phyloP scores from a whole-genome alignment of 2,797 vertebrate genomes.

The Aselliscus stoliczkanus region DNA sequence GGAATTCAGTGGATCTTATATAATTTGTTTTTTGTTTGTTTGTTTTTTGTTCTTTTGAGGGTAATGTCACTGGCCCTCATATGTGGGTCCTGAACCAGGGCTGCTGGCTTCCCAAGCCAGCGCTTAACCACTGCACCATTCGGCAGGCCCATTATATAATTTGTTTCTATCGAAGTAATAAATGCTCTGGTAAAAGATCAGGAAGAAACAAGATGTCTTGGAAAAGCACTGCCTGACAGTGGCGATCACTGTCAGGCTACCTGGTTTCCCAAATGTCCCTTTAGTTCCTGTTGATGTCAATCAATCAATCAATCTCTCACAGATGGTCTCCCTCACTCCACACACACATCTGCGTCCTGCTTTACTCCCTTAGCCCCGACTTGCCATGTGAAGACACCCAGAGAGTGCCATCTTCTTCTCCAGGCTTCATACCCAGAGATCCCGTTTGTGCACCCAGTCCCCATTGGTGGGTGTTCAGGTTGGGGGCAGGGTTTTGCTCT shows the following conservation, averaged over 20 bases:
- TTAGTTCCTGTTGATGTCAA: background rate
- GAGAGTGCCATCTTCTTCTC: background rate
- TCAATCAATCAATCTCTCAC: rapidly evolving
- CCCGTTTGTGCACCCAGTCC: rapidly evolving
- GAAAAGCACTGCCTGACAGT: background rate
- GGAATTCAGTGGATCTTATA: background rate
- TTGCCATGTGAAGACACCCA: rapidly evolving
- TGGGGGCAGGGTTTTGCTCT: background rate
- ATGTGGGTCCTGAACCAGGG: too few relatives aligned
- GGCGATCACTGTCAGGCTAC: background rate
- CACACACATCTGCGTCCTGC: background rate
- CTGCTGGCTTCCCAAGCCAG: too few relatives aligned
- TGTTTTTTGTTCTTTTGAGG: too few relatives aligned
- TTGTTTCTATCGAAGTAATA: background rate
- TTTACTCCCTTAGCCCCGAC: background rate
- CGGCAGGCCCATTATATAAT: too few relatives aligned
- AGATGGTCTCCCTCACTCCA: background rate
- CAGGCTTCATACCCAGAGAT: background rate
- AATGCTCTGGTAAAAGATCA: background rate
- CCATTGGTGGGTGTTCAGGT: too few relatives aligned
- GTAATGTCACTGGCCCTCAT: too few relatives aligned
- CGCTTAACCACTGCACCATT: too few relatives aligned
- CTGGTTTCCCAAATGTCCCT: background rate
- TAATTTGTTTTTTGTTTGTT: background rate
- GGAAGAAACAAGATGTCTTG: background rate